These are phyloP conservation scores for Acleris cristana DNA, from an alignment of 2,888 invertebrate genomes.

Conservation along the genomic window DNA sequence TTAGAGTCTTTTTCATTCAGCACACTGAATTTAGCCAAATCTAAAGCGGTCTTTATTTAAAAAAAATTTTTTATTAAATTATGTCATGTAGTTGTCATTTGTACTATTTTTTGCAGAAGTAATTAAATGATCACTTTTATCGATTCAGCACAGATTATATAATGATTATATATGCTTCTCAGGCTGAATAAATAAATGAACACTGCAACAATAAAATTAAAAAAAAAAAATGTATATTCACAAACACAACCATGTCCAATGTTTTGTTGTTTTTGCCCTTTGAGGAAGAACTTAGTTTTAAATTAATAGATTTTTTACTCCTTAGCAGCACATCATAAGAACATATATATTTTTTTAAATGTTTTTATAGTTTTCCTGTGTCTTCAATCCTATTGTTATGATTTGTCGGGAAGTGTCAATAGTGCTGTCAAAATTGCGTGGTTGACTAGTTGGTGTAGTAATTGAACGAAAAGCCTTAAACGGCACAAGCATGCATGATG, in stretches of 20 bases:
- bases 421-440: constrained; percentile 47
- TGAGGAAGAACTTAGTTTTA: constrained; percentile 4
- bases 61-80: too few species aligned
- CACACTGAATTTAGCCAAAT: too few species aligned
- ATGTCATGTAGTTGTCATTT: too few species aligned
- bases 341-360: not conserved
- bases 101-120: too few species aligned
- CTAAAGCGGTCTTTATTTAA: too few species aligned
- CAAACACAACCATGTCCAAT: constrained; percentile 27
- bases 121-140: too few species aligned
- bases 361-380: not conserved
- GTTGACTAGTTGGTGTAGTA: constrained; percentile 44
- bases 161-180: too few species aligned
- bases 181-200: constrained; percentile 9
- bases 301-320: not conserved
- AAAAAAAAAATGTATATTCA: not conserved
- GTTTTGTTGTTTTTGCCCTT: constrained; percentile 11
- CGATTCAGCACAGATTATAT: too few species aligned
- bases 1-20: too few species aligned
- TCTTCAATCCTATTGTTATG: constrained; percentile 18
- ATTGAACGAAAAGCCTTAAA: constrained; percentile 51
- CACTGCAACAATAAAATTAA: not conserved
- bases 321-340: not conserved
- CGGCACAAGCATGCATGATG: constrained; percentile 70
- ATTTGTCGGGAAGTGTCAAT: constrained; percentile 29